phyloP scores from a whole-genome alignment of 2,888 invertebrate genomes.

The Rhamnusium bicolor region DNA sequence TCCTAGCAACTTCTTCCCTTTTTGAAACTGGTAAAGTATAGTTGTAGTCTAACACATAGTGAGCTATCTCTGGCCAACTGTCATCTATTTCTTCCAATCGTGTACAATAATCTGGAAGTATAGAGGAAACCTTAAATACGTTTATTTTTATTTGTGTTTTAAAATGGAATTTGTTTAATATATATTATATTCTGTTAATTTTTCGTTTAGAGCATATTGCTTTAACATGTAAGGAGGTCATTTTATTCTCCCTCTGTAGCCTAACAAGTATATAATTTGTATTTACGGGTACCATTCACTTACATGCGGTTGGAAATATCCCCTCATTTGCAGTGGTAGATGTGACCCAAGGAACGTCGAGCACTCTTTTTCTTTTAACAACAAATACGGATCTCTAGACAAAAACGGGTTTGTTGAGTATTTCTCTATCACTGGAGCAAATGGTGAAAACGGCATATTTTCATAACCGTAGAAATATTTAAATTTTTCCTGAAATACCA shows the following conservation, averaged over 20 bases:
- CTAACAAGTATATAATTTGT: too few species aligned
- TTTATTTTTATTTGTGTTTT: too few species aligned
- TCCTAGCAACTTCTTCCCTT: constrained; percentile 49
- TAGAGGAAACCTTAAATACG: too few species aligned
- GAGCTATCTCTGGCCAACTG: constrained; percentile 58
- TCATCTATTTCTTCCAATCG: constrained; percentile 64
- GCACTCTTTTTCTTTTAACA: constrained; percentile 69
- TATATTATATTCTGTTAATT: too few species aligned
- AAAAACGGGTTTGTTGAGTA: constrained; percentile 76
- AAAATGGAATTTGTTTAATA: too few species aligned
- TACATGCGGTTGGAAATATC: too few species aligned
- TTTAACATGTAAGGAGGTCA: too few species aligned
- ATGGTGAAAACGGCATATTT: constrained; percentile 56
- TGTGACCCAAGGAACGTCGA: too few species aligned
- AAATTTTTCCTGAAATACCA: not conserved
- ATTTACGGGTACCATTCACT: too few species aligned
- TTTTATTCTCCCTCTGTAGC: too few species aligned
- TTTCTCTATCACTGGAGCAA: constrained; percentile 64
- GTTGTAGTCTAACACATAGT: constrained; percentile 58
- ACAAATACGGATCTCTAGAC: constrained; percentile 76
- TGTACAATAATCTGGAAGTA: constrained; percentile 24
- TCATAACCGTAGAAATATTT: constrained; percentile 65
- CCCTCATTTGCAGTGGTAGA: too few species aligned
- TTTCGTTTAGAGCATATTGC: too few species aligned
- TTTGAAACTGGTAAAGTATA: constrained; percentile 53